phyloP scores from a whole-genome alignment of 2,888 invertebrate genomes.

The Helleia helle region DNA sequence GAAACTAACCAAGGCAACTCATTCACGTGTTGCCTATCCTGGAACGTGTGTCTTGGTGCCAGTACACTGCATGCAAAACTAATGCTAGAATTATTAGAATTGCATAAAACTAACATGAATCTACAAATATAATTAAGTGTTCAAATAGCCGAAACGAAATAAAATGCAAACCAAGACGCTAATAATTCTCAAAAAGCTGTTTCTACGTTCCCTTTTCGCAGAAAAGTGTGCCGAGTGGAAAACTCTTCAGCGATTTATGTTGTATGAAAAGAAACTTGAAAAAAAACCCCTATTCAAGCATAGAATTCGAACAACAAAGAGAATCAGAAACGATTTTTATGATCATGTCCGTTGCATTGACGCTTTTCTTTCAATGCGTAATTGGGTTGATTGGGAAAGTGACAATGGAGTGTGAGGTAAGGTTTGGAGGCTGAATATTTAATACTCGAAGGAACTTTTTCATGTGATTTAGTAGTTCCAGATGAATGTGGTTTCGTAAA shows the following conservation, averaged over 20 bases:
- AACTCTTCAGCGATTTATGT: conserved; percentile 28
- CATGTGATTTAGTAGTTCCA: no score
- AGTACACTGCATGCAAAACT: no score
- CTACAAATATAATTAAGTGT: not conserved
- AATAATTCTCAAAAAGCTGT: conserved; percentile 28
- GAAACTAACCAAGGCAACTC: no score
- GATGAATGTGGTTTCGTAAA: no score
- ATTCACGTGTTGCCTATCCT: no score
- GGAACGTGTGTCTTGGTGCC: no score
- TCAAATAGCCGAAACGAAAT: conserved; percentile 10
- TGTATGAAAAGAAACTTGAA: conserved; percentile 26
- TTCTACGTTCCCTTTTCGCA: conserved; percentile 24
- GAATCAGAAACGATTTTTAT: not conserved
- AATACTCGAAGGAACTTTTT: no score
- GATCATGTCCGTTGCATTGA: not conserved
- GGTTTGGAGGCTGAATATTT: no score
- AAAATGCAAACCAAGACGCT: conserved; percentile 23
- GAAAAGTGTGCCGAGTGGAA: conserved; percentile 25
- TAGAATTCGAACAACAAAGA: conserved; percentile 10
- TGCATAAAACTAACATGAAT: no score
- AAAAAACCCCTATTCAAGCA: conserved; percentile 22
- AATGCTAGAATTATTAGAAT: no score
- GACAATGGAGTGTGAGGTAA: no score
- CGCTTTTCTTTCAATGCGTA: not conserved
- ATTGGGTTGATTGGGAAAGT: not conserved